These are phyloP conservation scores for Chrosomus eos DNA, from an alignment of 2,797 vertebrate genomes.

Conservation along the genomic window DNA sequence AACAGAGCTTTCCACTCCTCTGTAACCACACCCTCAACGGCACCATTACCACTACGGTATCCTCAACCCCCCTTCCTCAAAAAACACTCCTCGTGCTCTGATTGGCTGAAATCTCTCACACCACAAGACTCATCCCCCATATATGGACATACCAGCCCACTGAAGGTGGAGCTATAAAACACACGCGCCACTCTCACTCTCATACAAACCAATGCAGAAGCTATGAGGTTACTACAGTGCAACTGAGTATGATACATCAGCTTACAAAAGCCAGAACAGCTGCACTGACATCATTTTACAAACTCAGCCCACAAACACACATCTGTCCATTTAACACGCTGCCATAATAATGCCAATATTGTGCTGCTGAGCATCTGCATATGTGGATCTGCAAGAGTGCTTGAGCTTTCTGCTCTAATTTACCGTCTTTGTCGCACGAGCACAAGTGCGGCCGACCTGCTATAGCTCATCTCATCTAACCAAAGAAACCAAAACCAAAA, in stretches of 20 bases:
- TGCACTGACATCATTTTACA: conserved; percentile 52
- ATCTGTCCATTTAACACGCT: conserved; percentile 35
- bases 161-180: conserved; percentile 39
- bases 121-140: conserved; percentile 73
- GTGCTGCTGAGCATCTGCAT: conserved; percentile 6
- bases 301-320: conserved; percentile 16
- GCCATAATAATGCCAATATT: conserved; percentile 12
- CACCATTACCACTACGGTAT: conserved; percentile 59
- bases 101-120: conserved; percentile 79
- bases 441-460: neutral
- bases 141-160: conserved; percentile 69
- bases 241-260: conserved; percentile 47
- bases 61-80: conserved; percentile 43
- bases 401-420: neutral
- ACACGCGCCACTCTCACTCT: conserved; percentile 18
- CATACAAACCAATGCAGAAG: conserved; percentile 53
- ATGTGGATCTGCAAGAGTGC: neutral
- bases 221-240: conserved; percentile 73
- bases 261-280: conserved; percentile 47
- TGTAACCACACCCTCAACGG: conserved; percentile 61
- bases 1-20: conserved; percentile 65
- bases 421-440: neutral
- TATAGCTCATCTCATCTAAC: neutral
- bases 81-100: conserved; percentile 36
- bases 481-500: conserved; percentile 8